A percentile compares a stretch with the other conserved stretches of the same genome.
Evolutionary conservation across 2,113 vertebrate species (phyloP).

Genomic region (Butastur rufipennis): DNA sequence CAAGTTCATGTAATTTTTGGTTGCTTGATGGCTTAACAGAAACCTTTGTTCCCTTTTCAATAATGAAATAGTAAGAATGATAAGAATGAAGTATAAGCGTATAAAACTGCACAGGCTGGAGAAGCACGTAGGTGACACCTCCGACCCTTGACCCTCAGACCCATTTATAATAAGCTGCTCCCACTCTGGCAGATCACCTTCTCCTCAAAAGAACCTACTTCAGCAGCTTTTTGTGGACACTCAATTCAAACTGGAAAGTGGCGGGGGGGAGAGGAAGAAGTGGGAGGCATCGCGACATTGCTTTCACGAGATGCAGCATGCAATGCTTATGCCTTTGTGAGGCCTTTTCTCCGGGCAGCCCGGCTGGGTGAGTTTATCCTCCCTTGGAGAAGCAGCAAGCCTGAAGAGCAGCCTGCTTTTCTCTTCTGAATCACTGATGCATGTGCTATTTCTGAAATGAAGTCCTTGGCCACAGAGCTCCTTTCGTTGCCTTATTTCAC

Average conservation of each 20-base stretch:
- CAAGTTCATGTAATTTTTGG: slow-evolving; percentile 33
- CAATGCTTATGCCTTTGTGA: slow-evolving; percentile 72
- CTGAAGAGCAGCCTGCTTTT: slow-evolving; percentile 72
- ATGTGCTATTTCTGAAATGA: slow-evolving; percentile 61
- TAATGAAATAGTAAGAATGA: not conserved
- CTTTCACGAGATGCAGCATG: slow-evolving; percentile 77
- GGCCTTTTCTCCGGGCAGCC: slow-evolving; percentile 46
- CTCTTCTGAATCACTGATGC: slow-evolving; percentile 75
- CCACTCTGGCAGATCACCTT: not conserved
- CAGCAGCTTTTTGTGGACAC: slow-evolving; percentile 51
- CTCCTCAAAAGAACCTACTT: slow-evolving; percentile 8
- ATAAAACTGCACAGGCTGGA: not conserved
- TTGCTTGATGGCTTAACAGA: slow-evolving; percentile 12
- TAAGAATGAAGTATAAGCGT: not conserved
- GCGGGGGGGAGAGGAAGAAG: not conserved
- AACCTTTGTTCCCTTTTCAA: slow-evolving; percentile 10
- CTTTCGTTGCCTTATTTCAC: slow-evolving; percentile 40
- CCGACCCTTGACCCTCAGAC: not conserved
- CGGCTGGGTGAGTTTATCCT: slow-evolving; percentile 62
- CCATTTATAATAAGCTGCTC: not conserved
- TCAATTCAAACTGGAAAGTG: slow-evolving; percentile 27
- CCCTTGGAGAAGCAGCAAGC: slow-evolving; percentile 68
- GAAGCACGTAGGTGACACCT: not conserved
- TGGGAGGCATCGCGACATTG: slow-evolving; percentile 10
- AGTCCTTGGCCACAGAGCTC: slow-evolving; percentile 55